Base-by-base conservation (phyloP, 2,888 invertebrate genomes). In the Anarsia innoxiella region DNA sequence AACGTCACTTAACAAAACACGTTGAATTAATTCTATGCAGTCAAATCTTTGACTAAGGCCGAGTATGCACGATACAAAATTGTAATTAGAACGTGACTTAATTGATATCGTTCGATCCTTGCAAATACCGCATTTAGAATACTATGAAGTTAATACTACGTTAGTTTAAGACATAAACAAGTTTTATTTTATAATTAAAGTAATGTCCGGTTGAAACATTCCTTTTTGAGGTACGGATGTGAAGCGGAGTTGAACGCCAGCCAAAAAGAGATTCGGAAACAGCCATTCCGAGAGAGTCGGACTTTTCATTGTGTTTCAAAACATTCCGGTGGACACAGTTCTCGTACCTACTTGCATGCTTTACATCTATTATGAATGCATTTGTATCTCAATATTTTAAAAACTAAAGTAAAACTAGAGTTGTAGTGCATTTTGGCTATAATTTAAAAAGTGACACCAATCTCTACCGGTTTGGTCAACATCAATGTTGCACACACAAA, bases 31-130 rank as follows among this genome's bases (percentile, higher is more conserved):
- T 77, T 80, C 78, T 71, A 83, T 82, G 83, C 83, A 83, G 83
- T 80, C 82, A 83, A 83, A 83, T 83, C 83, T 77, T 70, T 64
- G 54, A 56, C 59, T 61, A 66, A 68, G 60, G 62, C 66, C 63
- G 59, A 59, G 58, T 57, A 49, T 51, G 54, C 48, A 34, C 40
- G n/a, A n/a, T 34, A 39, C 39, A 36, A 13, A 19, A 19, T 19
- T 19, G n/a, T n/a, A n/a, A n/a, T n/a, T n/a, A n/a, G n/a, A n/a
- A n/a, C n/a, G n/a, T n/a, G n/a, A n/a, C n/a, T n/a, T n/a, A n/a
- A n/a, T n/a, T n/a, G n/a, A n/a, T n/a, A n/a, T n/a, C n/a, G n/a
- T n/a, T n/a, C n/a, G n/a, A n/a, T n/a, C n/a, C n/a, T n/a, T n/a
- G n/a, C n/a, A n/a, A n/a, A n/a, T n/a, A n/a, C n/a, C n/a, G n/a